phyloP scores from a whole-genome alignment of 23 tunicate genomes.

The Trididemnum nubilum region DNA sequence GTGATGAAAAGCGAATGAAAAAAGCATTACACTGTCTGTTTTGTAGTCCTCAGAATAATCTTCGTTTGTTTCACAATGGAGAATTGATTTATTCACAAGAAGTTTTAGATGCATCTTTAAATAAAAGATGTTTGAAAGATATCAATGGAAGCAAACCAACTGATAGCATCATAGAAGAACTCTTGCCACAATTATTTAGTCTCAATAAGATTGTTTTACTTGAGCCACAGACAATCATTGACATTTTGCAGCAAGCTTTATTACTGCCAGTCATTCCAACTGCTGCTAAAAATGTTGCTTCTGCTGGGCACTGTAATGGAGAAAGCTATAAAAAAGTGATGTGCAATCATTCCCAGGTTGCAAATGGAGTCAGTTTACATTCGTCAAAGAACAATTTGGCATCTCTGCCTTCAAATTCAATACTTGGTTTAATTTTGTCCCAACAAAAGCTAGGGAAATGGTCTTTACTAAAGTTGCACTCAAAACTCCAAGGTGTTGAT shows the following conservation, averaged over 20 bases:
- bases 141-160: not conserved
- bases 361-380: not conserved
- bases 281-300: not conserved
- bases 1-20: constrained; percentile 38
- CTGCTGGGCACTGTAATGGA: not conserved
- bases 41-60: constrained; percentile 51
- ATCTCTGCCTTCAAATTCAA: constrained; percentile 22
- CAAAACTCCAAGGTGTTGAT: not conserved
- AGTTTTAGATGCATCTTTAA: constrained; percentile 4
- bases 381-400: not conserved
- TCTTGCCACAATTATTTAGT: too few species aligned
- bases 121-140: too few species aligned
- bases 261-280: not conserved
- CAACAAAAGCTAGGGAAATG: constrained; percentile 15
- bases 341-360: not conserved
- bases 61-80: constrained; percentile 63
- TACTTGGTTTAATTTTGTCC: constrained; percentile 12
- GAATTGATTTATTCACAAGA: constrained; percentile 45
- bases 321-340: not conserved
- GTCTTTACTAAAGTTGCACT: constrained; percentile 7
- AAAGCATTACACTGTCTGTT: constrained; percentile 35
- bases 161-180: too few species aligned
- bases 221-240: not conserved
- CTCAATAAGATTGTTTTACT: too few species aligned
- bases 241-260: not conserved